Base-by-base conservation (phyloP, 2,888 invertebrate species). In the Agriopis marginaria region DNA sequence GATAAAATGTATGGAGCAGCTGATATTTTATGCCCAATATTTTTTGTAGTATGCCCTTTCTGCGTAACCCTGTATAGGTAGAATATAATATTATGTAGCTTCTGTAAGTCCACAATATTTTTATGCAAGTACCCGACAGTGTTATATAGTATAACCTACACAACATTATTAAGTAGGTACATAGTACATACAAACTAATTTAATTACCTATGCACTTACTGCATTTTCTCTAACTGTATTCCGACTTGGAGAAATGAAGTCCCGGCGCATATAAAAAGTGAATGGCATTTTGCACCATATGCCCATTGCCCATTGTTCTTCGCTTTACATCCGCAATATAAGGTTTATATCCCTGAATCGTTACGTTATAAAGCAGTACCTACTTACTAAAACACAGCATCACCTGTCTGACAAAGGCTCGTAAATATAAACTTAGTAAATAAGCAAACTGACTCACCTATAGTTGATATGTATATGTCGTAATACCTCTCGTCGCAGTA, bases 401-500 rank as follows among this genome's bases (percentile, higher is more conserved):
- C 88, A 87, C 82, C 83, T 88, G 83, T 81, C 83, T 84, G 77
- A 91, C 89, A 90, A 91, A 90, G 89, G 84, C 81, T 83, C 86
- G 82, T 89, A 89, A 89, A 45, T 12, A 12, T 45, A 45, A 89
- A 84, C 75, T 74, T 80, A 83, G 82, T 86, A 89, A 90, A 88
- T 86, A 85, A 72, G 63, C 67, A 58, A 44, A 61, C 23, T 77
- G 71, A 93, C 96, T 96, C 90, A 97, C 98, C 98, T 94, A 98
- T 98, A 76, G 98, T 98, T 59, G 97, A 97, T 93, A 98, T 98
- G 92, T 98, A 98, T 78, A 98, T 97, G 88, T 98, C 98, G 92
- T 97, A 98, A 91, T 97, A 98, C 82, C 97, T 95, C 90, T 98
- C 98, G 89, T 98, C 98, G 88, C 98, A 98, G 86, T 97, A 98